A percentile compares a stretch with the other conserved stretches of the same genome.
Conservation (phyloP, 37 sponge, comb jelly and placozoan genomes). For the Bolinopsis microptera region DNA sequence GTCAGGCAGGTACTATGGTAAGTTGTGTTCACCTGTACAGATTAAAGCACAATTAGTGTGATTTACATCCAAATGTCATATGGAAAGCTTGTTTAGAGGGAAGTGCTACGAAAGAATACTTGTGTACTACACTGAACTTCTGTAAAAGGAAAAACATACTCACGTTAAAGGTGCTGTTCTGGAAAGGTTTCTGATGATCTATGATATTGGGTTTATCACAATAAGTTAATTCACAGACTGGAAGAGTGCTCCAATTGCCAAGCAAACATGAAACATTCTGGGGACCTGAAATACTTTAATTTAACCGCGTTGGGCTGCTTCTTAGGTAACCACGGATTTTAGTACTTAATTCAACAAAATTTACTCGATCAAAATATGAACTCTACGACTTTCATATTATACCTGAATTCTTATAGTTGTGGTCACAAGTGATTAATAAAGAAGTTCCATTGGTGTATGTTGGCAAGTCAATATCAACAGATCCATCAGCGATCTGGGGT, state of each 20-base stretch:
- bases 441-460: neutral
- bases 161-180: neutral
- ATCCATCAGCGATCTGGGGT: neutral
- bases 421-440: neutral
- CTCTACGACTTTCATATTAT: neutral
- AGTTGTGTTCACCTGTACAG: neutral
- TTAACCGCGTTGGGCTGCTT: neutral
- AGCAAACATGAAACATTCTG: neutral
- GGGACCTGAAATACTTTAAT: neutral
- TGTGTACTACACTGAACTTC: too few relatives aligned
- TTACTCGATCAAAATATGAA: neutral
- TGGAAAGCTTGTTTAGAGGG: too few relatives aligned
- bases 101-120: neutral
- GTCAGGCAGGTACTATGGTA: neutral
- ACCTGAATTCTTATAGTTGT: neutral
- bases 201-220: constrained; percentile 7
- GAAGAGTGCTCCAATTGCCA: neutral
- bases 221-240: neutral
- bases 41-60: too few relatives aligned
- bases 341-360: too few relatives aligned
- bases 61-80: too few relatives aligned
- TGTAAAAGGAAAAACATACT: too few relatives aligned
- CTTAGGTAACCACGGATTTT: too few relatives aligned
- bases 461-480: neutral
- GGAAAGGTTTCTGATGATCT: neutral